Conservation (phyloP, 1,140 invertebrate genomes). For the Lithobius niger region DNA sequence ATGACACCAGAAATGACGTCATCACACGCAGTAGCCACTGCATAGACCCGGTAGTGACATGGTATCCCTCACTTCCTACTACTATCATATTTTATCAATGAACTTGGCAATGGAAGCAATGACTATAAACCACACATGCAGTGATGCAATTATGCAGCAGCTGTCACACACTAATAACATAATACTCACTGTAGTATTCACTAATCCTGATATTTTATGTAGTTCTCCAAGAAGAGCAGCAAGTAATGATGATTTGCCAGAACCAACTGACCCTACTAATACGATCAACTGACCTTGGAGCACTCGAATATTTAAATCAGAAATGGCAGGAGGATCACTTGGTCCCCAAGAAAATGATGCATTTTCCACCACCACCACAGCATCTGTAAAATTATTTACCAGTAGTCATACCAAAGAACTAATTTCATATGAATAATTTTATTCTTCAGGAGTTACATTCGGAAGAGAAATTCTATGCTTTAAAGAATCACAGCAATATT, state of each 20-base stretch:
- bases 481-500: too few species aligned
- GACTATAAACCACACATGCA: neutral
- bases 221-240: conserved; percentile 80
- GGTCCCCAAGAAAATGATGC: conserved; percentile 15
- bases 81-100: too few species aligned
- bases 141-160: too few species aligned
- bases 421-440: too few species aligned
- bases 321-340: conserved; percentile 36
- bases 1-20: too few species aligned
- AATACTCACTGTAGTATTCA: conserved; percentile 50
- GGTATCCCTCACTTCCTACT: too few species aligned
- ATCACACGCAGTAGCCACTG: too few species aligned
- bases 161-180: neutral
- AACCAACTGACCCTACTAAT: conserved; percentile 75
- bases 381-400: conserved; percentile 36
- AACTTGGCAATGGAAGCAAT: too few species aligned
- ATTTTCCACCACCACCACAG: conserved; percentile 9
- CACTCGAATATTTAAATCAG: conserved; percentile 57
- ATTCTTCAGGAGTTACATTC: too few species aligned
- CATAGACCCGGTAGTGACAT: too few species aligned
- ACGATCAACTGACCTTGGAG: conserved; percentile 54
- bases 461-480: too few species aligned
- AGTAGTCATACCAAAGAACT: too few species aligned
- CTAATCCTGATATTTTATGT: conserved; percentile 58
- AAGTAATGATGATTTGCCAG: conserved; percentile 78